Evolutionary conservation across 2,888 invertebrate genomes (phyloP).

Genomic region (Oscheius onirici): DNA sequence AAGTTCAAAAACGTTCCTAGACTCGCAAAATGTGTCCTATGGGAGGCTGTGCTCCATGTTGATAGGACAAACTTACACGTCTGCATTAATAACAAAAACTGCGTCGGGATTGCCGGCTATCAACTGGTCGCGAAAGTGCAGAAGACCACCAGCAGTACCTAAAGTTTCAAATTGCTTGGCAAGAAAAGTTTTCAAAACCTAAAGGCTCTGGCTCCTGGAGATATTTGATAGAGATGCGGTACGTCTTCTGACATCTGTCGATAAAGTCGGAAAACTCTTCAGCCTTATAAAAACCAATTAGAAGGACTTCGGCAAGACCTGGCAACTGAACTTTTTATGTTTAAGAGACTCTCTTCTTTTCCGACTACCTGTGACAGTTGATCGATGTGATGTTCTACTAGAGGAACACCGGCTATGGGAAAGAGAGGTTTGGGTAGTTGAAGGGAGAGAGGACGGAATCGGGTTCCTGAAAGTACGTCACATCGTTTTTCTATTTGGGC

Average conservation of each 20-base stretch:
- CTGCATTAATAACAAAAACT: slow-evolving; percentile 92
- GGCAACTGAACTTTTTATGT: slow-evolving; percentile 77
- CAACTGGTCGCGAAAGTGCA: slow-evolving; percentile 90
- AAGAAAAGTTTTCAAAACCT: slow-evolving; percentile 74
- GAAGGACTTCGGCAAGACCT: slow-evolving; percentile 86
- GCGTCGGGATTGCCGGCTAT: slow-evolving; percentile 53
- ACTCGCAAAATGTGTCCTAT: too few species aligned
- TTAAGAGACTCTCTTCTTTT: neutral
- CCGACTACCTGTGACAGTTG: slow-evolving; percentile 78
- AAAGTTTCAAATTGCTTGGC: neutral
- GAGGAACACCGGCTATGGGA: slow-evolving; percentile 92
- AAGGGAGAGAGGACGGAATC: slow-evolving; percentile 93
- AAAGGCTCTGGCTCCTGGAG: slow-evolving; percentile 90
- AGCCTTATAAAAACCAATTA: slow-evolving; percentile 91
- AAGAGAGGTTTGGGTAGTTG: slow-evolving; percentile 98
- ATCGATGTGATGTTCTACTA: slow-evolving; percentile 96
- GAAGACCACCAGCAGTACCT: slow-evolving; percentile 93
- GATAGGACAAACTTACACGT: slow-evolving; percentile 77
- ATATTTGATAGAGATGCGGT: slow-evolving; percentile 76
- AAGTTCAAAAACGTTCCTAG: too few species aligned
- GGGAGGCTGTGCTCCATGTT: too few species aligned
- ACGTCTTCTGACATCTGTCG: slow-evolving; percentile 76
- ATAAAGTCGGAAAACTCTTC: slow-evolving; percentile 88
- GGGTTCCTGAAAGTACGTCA: slow-evolving; percentile 80
- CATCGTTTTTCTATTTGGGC: neutral